A percentile compares a stretch with the other conserved stretches of the same genome.
Evolutionary conservation across 2,888 invertebrate genomes (phyloP).

Genomic region (Cantharis rufa): DNA sequence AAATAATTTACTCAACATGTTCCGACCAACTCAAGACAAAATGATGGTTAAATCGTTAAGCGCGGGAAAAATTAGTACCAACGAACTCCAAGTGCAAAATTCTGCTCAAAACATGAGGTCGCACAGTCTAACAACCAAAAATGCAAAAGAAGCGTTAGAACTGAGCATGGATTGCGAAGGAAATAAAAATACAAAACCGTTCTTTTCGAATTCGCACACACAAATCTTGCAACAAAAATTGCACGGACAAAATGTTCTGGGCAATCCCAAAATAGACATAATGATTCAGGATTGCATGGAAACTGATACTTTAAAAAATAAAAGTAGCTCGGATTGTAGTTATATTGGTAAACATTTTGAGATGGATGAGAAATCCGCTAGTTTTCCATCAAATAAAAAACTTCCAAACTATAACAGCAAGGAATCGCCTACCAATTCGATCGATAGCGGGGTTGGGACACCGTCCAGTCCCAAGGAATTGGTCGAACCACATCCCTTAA

Average conservation of each 20-base stretch:
- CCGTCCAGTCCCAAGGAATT: slow-evolving; percentile 60
- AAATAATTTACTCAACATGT: slow-evolving; percentile 48
- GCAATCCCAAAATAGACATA: slow-evolving; percentile 47
- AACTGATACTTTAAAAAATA: slow-evolving; percentile 5
- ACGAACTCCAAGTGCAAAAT: slow-evolving; percentile 24
- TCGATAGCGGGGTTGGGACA: slow-evolving; percentile 70
- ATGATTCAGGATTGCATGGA: slow-evolving; percentile 46
- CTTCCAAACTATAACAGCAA: slow-evolving; percentile 35
- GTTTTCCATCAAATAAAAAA: slow-evolving; percentile 31
- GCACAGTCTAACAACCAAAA: slow-evolving; percentile 44
- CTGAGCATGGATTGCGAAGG: slow-evolving; percentile 11
- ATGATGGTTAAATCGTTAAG: slow-evolving; percentile 52
- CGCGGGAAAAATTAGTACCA: slow-evolving; percentile 47
- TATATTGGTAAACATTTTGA: slow-evolving; percentile 18
- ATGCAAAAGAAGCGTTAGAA: slow-evolving; percentile 29
- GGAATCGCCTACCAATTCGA: slow-evolving; percentile 48
- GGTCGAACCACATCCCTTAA: slow-evolving; percentile 67
- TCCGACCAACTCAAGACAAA: slow-evolving; percentile 42
- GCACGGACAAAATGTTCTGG: slow-evolving; percentile 48
- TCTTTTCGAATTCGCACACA: slow-evolving; percentile 72
- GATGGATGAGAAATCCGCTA: slow-evolving; percentile 48
- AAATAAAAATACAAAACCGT: slow-evolving; percentile 49
- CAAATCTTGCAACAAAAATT: slow-evolving; percentile 69
- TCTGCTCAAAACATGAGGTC: slow-evolving; percentile 38
- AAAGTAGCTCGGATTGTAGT: slow-evolving; percentile 16